phyloP scores from a whole-genome alignment of 2,797 vertebrate species.

The Urosaurus nigricauda region DNA sequence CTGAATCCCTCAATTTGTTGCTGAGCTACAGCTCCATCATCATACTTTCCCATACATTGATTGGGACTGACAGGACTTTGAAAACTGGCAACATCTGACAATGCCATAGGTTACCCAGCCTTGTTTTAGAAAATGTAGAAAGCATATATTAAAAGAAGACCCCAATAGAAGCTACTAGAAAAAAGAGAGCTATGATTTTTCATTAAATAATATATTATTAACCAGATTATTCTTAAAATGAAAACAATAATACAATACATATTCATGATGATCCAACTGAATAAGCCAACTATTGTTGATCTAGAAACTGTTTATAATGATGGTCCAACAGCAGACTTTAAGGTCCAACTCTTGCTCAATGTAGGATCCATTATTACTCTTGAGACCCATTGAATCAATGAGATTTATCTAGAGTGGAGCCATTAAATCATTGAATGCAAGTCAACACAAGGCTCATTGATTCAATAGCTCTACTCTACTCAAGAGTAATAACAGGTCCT shows the following conservation, averaged over 20 bases:
- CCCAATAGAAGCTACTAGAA: background rate
- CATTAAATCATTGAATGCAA: background rate
- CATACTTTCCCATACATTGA: background rate
- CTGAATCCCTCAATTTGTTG: background rate
- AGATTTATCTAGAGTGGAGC: background rate
- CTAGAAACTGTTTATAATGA: background rate
- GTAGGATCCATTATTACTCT: too few species aligned
- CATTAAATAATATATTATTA: background rate
- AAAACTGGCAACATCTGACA: too few species aligned
- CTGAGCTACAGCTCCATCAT: background rate
- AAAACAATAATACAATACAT: background rate
- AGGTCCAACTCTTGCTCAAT: too few species aligned
- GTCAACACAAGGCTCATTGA: too few species aligned
- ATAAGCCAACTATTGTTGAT: too few species aligned
- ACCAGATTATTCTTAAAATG: background rate
- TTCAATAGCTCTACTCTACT: too few species aligned
- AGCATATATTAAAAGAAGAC: background rate
- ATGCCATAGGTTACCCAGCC: background rate
- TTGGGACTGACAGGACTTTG: background rate
- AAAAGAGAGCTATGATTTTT: background rate
- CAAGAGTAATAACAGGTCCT: too few species aligned
- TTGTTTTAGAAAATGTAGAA: background rate
- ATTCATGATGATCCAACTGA: background rate
- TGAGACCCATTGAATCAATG: too few species aligned
- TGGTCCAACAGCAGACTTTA: background rate